phyloP scores from a whole-genome alignment of 2,888 invertebrate species.

The Dryadula phaetusa region DNA sequence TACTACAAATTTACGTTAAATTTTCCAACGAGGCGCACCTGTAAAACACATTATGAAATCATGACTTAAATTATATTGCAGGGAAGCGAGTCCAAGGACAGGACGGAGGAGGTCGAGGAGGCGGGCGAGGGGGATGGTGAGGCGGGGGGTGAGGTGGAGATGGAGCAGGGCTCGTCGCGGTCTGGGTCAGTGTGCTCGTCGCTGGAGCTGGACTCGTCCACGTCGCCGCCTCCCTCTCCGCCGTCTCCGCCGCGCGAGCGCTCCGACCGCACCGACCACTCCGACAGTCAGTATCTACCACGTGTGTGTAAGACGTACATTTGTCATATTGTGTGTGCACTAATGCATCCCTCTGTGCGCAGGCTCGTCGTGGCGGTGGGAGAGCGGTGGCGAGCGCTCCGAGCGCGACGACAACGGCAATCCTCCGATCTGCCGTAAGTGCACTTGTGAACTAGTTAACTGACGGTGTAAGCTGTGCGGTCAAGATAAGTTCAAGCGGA shows the following conservation, averaged over 20 bases:
- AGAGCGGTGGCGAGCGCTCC: conserved; percentile 56
- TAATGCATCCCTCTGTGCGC: conserved; percentile 28
- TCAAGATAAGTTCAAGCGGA: too few species aligned
- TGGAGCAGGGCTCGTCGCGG: conserved; percentile 48
- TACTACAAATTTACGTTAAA: not conserved
- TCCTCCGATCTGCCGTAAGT: conserved; percentile 39
- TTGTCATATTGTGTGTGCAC: not conserved
- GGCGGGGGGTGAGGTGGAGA: conserved; percentile 49
- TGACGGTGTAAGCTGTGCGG: too few species aligned
- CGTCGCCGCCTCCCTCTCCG: conserved; percentile 46
- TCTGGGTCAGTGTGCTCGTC: conserved; percentile 56
- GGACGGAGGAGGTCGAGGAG: conserved; percentile 32
- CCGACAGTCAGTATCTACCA: conserved; percentile 52
- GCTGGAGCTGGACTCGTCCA: conserved; percentile 63
- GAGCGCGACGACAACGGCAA: conserved; percentile 69
- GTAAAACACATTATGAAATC: not conserved
- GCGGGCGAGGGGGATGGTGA: conserved; percentile 48
- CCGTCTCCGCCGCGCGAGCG: conserved; percentile 49
- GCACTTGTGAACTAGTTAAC: conserved; percentile 4
- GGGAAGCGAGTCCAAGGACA: conserved; percentile 15
- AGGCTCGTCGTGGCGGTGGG: conserved; percentile 50
- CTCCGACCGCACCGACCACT: conserved; percentile 44
- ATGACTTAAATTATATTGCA: not conserved
- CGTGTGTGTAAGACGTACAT: not conserved
- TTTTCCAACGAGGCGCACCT: not conserved